Evolutionary conservation across 2,888 invertebrate genomes (phyloP).

Genomic region (Heliconius sara): DNA sequence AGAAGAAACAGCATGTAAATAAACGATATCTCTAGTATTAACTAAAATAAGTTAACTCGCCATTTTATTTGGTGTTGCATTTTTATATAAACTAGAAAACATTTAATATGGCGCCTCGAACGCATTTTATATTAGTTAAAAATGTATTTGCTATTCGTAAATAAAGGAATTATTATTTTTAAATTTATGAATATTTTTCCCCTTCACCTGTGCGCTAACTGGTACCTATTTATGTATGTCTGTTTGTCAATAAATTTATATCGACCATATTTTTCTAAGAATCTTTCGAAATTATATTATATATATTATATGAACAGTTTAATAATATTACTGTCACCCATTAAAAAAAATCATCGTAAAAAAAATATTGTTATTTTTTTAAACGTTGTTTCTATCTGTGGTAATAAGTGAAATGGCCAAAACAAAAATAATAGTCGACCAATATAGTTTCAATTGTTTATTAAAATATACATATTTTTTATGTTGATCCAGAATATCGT

Average conservation of each 20-base stretch:
- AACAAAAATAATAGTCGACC: conserved; percentile 32
- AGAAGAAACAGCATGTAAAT: conserved; percentile 82
- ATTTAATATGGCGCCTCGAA: conserved; percentile 63
- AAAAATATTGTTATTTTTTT: conserved; percentile 19
- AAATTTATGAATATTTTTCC: conserved; percentile 42
- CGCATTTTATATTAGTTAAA: conserved; percentile 57
- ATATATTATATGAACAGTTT: conserved; percentile 38
- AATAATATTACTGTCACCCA: conserved; percentile 19
- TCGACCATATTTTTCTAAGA: conserved; percentile 46
- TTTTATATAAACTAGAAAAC: conserved; percentile 66
- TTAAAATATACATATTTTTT: conserved; percentile 33
- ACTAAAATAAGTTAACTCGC: conserved; percentile 61
- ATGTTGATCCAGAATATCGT: conserved; percentile 25
- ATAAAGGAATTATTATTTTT: conserved; percentile 48
- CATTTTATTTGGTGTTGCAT: conserved; percentile 67
- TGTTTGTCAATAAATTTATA: conserved; percentile 42
- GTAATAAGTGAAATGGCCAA: conserved; percentile 6
- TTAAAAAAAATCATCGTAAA: not conserved
- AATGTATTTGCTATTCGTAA: conserved; percentile 47
- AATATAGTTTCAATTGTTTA: conserved; percentile 45
- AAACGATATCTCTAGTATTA: conserved; percentile 68
- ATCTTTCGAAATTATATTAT: conserved; percentile 37
- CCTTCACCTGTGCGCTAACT: conserved; percentile 50
- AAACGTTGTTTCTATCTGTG: conserved; percentile 26
- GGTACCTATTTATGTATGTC: conserved; percentile 44